phyloP scores from a whole-genome alignment of 2,797 vertebrate species.

The Siniperca scherzeri region DNA sequence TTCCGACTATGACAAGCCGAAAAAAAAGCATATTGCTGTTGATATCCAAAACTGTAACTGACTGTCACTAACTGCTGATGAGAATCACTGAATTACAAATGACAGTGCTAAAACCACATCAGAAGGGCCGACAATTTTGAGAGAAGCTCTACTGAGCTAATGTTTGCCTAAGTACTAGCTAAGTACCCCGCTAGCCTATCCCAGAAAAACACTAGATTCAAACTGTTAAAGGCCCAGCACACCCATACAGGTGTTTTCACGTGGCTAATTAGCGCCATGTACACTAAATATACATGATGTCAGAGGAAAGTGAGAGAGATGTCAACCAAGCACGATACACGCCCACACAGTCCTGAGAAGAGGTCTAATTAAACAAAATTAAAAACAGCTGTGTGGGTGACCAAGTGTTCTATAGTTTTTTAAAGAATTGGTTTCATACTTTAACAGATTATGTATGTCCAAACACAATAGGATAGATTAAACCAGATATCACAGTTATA shows the following conservation, averaged over 20 bases:
- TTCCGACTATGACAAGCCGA: neutral
- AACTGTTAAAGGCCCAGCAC: neutral
- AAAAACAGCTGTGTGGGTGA: neutral
- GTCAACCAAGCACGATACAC: constrained; percentile 2
- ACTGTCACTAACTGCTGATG: neutral
- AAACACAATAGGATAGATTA: neutral
- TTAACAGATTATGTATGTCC: neutral
- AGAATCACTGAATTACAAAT: constrained; percentile 1
- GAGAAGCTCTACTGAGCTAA: neutral
- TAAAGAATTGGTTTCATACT: neutral
- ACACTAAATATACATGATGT: constrained; percentile 1
- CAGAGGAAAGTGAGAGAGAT: neutral
- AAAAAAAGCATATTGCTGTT: neutral
- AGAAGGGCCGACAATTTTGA: neutral
- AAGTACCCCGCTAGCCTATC: neutral
- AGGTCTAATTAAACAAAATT: neutral
- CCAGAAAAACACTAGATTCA: neutral
- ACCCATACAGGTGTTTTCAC: constrained; percentile 12
- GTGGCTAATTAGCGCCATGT: constrained; percentile 15
- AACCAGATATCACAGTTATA: neutral
- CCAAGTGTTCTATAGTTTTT: neutral
- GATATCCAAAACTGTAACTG: neutral
- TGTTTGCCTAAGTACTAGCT: neutral
- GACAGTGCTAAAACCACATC: neutral
- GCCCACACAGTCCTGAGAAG: neutral